A percentile compares a stretch with the other conserved stretches of the same genome.
phyloP scores from a whole-genome alignment of 2,888 invertebrate species.

The Drosophila lutescens region DNA sequence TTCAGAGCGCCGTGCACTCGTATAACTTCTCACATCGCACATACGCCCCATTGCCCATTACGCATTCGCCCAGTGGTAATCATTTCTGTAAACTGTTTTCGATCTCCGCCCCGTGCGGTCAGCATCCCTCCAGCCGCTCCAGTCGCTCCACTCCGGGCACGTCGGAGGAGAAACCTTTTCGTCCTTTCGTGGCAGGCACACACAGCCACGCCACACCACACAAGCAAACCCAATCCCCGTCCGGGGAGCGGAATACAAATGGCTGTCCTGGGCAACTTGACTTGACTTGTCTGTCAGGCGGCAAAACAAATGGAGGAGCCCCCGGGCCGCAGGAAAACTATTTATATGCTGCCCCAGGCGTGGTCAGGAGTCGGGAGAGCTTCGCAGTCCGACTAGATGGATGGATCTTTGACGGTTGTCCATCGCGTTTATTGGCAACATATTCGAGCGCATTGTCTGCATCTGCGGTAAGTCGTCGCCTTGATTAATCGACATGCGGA shows the following conservation, averaged over 20 bases:
- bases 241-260: constrained; percentile 29
- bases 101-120: constrained; percentile 46
- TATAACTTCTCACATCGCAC: constrained; percentile 45
- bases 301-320: constrained; percentile 64
- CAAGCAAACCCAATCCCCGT: constrained; percentile 23
- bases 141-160: constrained; percentile 46
- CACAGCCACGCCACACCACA: background rate
- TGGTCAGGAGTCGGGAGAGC: background rate
- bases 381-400: constrained; percentile 5
- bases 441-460: constrained; percentile 60
- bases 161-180: constrained; percentile 50
- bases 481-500: constrained; percentile 67
- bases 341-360: constrained; percentile 57
- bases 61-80: constrained; percentile 68
- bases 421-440: constrained; percentile 47
- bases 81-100: constrained; percentile 75
- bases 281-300: constrained; percentile 55
- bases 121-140: no score
- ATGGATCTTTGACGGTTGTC: constrained; percentile 3
- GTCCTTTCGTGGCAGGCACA: constrained; percentile 33
- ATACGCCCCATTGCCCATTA: constrained; percentile 69
- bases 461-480: constrained; percentile 46
- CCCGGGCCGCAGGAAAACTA: constrained; percentile 56
- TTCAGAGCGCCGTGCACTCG: constrained; percentile 31
- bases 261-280: constrained; percentile 48